A percentile compares a stretch with the other conserved stretches of the same genome.
phyloP scores from a whole-genome alignment of 2,888 invertebrate species.

The Melitaea athalia region DNA sequence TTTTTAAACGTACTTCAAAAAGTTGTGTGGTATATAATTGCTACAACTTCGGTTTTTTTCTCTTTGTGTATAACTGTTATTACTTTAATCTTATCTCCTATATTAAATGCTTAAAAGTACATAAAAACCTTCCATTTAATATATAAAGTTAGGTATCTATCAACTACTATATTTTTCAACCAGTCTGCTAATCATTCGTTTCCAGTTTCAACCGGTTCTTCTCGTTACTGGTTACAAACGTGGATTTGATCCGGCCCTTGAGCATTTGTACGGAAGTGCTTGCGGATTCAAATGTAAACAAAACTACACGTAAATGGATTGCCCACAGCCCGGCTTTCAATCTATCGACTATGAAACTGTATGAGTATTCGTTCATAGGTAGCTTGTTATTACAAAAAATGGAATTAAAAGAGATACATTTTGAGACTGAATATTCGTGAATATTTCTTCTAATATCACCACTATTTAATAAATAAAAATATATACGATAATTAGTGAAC shows the following conservation, averaged over 20 bases:
- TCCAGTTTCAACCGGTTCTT: background rate
- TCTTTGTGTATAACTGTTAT: too few species aligned
- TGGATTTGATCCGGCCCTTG: background rate
- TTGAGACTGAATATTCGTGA: background rate
- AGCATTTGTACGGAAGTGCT: background rate
- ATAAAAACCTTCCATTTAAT: too few species aligned
- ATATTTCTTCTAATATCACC: background rate
- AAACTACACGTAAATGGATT: conserved; percentile 27
- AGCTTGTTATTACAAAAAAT: background rate
- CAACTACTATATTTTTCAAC: background rate
- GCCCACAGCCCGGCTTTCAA: conserved; percentile 20
- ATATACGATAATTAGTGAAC: background rate
- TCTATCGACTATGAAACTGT: conserved; percentile 9
- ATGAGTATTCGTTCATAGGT: conserved; percentile 2
- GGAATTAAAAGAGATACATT: background rate
- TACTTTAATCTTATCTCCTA: too few species aligned
- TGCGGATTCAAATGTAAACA: conserved; percentile 23
- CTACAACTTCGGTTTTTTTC: too few species aligned
- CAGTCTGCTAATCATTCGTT: background rate
- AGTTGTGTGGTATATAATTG: too few species aligned
- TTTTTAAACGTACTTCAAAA: too few species aligned
- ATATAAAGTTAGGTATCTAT: background rate
- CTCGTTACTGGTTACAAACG: background rate
- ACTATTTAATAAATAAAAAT: background rate
- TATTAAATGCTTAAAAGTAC: too few species aligned